Evolutionary conservation across 2,888 invertebrate species (phyloP).

Genomic region (Catocala sponsa): DNA sequence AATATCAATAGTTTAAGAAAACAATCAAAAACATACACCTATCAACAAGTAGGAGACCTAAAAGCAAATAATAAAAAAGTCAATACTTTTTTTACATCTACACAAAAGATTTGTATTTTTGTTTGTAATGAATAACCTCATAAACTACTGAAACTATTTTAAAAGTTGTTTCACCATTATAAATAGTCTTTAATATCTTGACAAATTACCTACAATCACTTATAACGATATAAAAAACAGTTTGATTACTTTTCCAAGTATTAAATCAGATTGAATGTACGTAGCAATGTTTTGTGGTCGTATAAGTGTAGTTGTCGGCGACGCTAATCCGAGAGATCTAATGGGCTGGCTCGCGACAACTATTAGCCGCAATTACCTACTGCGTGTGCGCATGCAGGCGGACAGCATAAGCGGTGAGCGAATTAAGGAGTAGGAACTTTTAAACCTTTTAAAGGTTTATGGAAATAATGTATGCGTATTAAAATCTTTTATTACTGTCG

Average conservation of each 20-base stretch:
- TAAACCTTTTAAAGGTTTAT: background rate
- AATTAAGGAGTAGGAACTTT: background rate
- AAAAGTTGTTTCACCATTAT: too few relatives aligned
- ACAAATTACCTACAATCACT: slow-evolving; percentile 13
- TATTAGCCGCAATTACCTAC: slow-evolving; percentile 64
- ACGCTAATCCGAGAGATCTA: slow-evolving; percentile 44
- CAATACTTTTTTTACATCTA: too few relatives aligned
- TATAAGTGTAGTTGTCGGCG: slow-evolving; percentile 13
- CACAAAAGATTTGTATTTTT: too few relatives aligned
- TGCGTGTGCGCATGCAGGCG: slow-evolving; percentile 46
- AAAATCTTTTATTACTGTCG: too few relatives aligned
- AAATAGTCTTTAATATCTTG: background rate
- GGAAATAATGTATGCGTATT: background rate
- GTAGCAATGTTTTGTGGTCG: slow-evolving; percentile 24
- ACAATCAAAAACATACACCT: too few relatives aligned
- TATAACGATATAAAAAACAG: slow-evolving; percentile 18
- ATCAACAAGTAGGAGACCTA: too few relatives aligned
- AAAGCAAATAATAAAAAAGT: too few relatives aligned
- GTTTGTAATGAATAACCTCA: too few relatives aligned
- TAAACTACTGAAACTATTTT: too few relatives aligned
- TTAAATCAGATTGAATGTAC: slow-evolving; percentile 27
- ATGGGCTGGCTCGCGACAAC: slow-evolving; percentile 68
- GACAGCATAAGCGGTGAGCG: slow-evolving; percentile 40
- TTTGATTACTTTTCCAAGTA: slow-evolving; percentile 26
- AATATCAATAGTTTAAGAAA: too few relatives aligned